Percentiles rank a stretch among this genome's conserved stretches.
Conservation (phyloP, 2,113 vertebrate species). For the Nestor notabilis region DNA sequence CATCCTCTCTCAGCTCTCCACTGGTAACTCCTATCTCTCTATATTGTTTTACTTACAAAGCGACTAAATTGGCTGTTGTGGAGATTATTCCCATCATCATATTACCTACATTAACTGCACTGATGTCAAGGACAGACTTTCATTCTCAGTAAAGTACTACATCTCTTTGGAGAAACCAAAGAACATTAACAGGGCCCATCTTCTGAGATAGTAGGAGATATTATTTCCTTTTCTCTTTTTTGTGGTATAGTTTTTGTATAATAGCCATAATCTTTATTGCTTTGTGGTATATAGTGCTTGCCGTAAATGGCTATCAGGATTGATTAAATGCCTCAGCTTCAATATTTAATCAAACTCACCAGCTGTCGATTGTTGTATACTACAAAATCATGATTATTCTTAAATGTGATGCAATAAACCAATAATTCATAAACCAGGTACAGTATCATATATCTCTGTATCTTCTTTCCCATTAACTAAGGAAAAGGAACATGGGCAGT, state of each 20-base stretch:
- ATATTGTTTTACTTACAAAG: background rate
- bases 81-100: background rate
- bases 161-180: background rate
- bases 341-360: constrained; percentile 42
- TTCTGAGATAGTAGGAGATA: background rate
- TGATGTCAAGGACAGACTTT: background rate
- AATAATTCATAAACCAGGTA: background rate
- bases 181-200: background rate
- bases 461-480: background rate
- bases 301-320: background rate
- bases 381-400: constrained; percentile 4
- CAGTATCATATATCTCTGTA: background rate
- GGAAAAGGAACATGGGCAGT: background rate
- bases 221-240: background rate
- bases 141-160: background rate
- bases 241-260: background rate
- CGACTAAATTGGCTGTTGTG: background rate
- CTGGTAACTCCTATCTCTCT: background rate
- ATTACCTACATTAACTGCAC: background rate
- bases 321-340: constrained; percentile 28
- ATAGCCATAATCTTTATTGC: constrained; percentile 1
- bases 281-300: background rate
- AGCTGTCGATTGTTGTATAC: background rate
- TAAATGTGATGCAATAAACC: background rate
- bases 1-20: background rate